These are phyloP conservation scores for Geotrypetes seraphini DNA, from an alignment of 2,797 vertebrate genomes.

Conservation along the genomic window DNA sequence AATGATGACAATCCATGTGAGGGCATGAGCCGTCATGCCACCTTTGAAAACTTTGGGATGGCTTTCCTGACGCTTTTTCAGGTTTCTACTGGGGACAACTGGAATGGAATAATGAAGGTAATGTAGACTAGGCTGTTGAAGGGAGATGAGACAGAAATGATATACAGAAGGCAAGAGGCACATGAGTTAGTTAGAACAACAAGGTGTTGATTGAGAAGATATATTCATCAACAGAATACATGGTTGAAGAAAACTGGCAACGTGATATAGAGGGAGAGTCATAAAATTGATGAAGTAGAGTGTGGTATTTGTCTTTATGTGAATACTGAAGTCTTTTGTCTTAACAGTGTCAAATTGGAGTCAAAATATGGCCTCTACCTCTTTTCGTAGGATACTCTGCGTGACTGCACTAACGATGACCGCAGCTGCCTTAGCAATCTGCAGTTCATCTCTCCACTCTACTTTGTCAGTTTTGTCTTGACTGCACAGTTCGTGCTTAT, in stretches of 20 bases:
- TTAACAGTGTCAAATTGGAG: no score
- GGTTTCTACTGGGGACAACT: conserved; percentile 95
- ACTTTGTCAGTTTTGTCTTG: conserved; percentile 98
- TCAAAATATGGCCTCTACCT: not conserved
- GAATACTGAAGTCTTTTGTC: no score
- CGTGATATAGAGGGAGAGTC: not conserved
- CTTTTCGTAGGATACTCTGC: conserved; percentile 77
- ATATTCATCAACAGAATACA: no score
- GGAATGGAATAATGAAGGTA: conserved; percentile 99
- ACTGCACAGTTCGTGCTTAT: conserved; percentile 97
- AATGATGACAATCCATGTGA: conserved; percentile 91
- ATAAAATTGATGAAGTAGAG: no score
- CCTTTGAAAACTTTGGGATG: conserved; percentile 97
- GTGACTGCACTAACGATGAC: conserved; percentile 85
- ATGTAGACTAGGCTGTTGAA: not conserved
- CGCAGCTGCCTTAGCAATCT: conserved; percentile 91
- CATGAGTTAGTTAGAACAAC: no score
- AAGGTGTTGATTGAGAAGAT: no score
- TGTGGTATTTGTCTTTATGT: no score
- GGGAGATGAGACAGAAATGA: not conserved
- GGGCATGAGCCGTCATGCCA: conserved; percentile 95
- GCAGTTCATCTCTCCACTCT: conserved; percentile 95
- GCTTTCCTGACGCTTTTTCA: conserved; percentile 96
- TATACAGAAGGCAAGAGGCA: conserved; percentile 8
- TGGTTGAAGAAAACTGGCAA: no score